These are phyloP conservation scores for Myanophis thanlyinensis DNA, from an alignment of 2,113 vertebrate genomes.

Conservation along the genomic window DNA sequence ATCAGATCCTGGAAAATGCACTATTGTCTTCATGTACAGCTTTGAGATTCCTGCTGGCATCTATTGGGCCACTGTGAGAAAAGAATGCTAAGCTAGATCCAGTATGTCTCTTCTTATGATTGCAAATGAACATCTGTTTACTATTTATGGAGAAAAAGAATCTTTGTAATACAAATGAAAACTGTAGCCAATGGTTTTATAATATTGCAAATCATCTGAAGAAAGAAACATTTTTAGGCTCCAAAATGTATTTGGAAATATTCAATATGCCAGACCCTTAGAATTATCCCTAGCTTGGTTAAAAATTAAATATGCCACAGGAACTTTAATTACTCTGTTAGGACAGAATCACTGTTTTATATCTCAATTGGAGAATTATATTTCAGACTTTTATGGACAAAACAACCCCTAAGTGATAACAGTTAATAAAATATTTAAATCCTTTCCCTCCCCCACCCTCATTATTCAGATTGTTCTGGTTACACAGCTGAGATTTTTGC, in stretches of 20 bases:
- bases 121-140: background rate
- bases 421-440: conserved; percentile 18
- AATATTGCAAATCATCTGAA: background rate
- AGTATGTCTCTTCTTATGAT: background rate
- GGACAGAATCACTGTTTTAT: conserved; percentile 30
- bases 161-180: background rate
- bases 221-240: conserved; percentile 2
- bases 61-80: background rate
- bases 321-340: conserved; percentile 14
- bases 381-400: conserved; percentile 17
- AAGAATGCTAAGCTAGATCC: background rate
- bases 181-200: background rate
- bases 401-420: conserved; percentile 44
- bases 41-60: background rate
- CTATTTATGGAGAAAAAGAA: background rate
- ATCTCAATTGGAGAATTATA: conserved; percentile 31
- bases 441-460: background rate
- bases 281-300: background rate
- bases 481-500: conserved; percentile 16
- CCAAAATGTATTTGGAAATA: background rate
- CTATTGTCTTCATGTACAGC: background rate
- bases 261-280: background rate
- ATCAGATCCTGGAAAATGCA: background rate
- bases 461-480: conserved; percentile 29
- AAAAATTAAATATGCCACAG: background rate